Percentiles rank a stretch among this genome's conserved stretches.
Conservation (phyloP, 2,888 invertebrate genomes). For the Erpobdella octoculata region DNA sequence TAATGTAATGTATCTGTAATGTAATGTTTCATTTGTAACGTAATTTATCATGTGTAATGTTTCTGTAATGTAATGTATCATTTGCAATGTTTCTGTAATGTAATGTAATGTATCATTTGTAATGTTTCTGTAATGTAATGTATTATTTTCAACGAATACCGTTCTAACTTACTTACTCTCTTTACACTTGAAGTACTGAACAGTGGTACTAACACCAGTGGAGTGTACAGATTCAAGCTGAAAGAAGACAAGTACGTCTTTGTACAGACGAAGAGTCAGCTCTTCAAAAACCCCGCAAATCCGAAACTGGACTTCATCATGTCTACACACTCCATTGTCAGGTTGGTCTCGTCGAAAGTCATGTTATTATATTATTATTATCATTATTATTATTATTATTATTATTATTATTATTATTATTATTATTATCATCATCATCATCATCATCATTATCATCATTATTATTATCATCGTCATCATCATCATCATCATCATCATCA, state of each 20-base stretch:
- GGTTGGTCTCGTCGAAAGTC: conserved; percentile 58
- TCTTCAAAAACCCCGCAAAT: conserved; percentile 66
- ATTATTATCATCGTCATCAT: conserved; percentile 27
- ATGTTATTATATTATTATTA: neutral
- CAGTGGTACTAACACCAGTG: conserved; percentile 46
- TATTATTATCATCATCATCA: conserved; percentile 25
- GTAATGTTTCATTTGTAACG: too few species aligned
- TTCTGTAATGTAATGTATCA: too few species aligned
- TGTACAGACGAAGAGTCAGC: conserved; percentile 79
- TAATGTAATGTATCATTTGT: too few species aligned
- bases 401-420: neutral
- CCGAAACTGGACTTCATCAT: conserved; percentile 80
- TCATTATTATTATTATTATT: neutral
- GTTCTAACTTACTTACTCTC: too few species aligned
- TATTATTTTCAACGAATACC: too few species aligned
- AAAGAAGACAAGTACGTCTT: conserved; percentile 65
- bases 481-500: conserved; percentile 21
- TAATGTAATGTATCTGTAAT: too few species aligned
- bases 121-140: too few species aligned
- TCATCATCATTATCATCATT: conserved; percentile 27
- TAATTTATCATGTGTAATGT: too few species aligned
- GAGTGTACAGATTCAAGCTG: conserved; percentile 51
- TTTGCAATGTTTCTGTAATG: too few species aligned
- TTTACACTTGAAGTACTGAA: conserved; percentile 47
- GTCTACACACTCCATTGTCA: conserved; percentile 81